Base-by-base conservation (phyloP, 2,888 invertebrate genomes). In the Agrotis clavis region DNA sequence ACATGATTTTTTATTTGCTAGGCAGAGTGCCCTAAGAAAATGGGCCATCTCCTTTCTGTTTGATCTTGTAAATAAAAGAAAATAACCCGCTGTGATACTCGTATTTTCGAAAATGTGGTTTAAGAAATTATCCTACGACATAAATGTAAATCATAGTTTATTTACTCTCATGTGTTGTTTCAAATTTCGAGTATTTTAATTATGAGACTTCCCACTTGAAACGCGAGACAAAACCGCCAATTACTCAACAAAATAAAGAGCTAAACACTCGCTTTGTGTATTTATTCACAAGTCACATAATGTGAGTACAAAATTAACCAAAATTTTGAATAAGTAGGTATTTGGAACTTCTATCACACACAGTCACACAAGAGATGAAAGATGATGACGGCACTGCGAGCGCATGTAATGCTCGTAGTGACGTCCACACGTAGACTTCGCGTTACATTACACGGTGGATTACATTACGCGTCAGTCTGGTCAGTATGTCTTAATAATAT, bases 111-210 rank as follows among this genome's bases (percentile, higher is more conserved):
- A 25, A 25, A 25, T 25, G 1, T 25, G 1, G 25, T 25, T 25
- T 25, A 2, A 11, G 9, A 41, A 41, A 41, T 41, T 41, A 41
- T 41, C 41, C 41, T 41, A 41, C 41, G 41, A 41, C 41, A 41
- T 41, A 41, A 41, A 41, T 41, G 11, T 41, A 2, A 41, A 63
- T 25, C 13, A 21, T 9, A 35, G 4, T 30, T n/a, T 25, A n/a
- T 56, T 47, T n/a, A 6, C 45, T 21, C 18, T 47, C 9, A 54
- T 54, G 5, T 53, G 16, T 35, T 47, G 19, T 71, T 56, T 48
- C 13, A 19, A 50, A 13, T 72, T 67, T 67, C 25, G 16, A 14
- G 51, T 35, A 13, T 74, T 30, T 2, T 61, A 19, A 45, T 74
- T 53, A n/a, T 21, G 14, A 7, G 6, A 16, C 21, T 41, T 54